Evolutionary conservation across 2,797 vertebrate species (phyloP).

Genomic region (Megalops cyprinoides): DNA sequence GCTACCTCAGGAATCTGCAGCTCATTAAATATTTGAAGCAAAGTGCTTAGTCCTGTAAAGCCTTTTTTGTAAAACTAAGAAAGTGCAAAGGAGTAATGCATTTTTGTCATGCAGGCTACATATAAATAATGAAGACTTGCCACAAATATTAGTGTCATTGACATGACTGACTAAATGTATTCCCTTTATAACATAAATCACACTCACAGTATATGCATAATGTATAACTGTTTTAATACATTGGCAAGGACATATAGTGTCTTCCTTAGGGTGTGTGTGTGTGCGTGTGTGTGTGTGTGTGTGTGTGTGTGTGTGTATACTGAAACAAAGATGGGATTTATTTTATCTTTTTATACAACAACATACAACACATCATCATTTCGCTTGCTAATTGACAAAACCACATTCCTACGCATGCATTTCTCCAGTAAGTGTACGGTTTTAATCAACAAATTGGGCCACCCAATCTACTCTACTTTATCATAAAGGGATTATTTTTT

Average conservation of each 20-base stretch:
- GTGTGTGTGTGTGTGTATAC: no score
- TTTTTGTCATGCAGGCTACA: neutral
- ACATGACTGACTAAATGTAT: neutral
- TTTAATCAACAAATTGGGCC: neutral
- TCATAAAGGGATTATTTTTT: conserved; percentile 2
- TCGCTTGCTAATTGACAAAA: neutral
- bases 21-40: neutral
- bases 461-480: neutral
- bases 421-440: neutral
- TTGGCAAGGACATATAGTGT: no score
- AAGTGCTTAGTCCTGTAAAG: no score
- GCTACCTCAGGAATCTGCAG: neutral
- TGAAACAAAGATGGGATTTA: neutral
- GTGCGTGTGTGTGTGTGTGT: no score
- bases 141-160: neutral
- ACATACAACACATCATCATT: neutral
- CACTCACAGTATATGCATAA: neutral
- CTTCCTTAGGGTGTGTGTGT: no score
- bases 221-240: no score
- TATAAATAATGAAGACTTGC: neutral
- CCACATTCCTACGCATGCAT: neutral
- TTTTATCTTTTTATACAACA: neutral
- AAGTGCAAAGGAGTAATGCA: neutral
- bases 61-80: no score
- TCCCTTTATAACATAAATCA: neutral